Base-by-base conservation (phyloP, 1,140 invertebrate species). In the Protaetia brevitarsis region DNA sequence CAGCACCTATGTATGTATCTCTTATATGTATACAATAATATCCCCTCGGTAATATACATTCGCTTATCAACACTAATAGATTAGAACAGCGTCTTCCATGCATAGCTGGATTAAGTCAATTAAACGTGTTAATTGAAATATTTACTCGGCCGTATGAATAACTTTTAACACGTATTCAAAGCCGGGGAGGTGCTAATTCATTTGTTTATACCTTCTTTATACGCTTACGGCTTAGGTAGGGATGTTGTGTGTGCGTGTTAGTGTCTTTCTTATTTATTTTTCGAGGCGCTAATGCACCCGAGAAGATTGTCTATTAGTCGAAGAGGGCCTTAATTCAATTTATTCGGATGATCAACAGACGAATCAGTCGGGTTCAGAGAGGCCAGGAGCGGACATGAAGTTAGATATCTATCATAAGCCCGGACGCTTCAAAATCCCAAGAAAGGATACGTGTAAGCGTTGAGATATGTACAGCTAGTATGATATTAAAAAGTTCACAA, bases 111-210 rank as follows among this genome's bases (percentile, higher is more conserved):
- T 51, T 51, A 51, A 23, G 19, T 51, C 41, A 23, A 51, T 7
- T 19, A 51, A 21, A 51, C 6, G 6, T 23, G 41, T 23, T 51
- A 51, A 51, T 51, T 51, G 41, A 51, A 51, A 23, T 51, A 51
- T 51, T 51, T 51, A 51, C 41, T 10, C 19, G 26, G 19, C 21
- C 41, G 31, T 23, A 23, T 19, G 41, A 19, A 51, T 51, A 51
- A 51, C 41, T 51, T 51, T 51, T 51, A 51, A 19, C 41, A 51
- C 41, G 41, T 51, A 51, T 51, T 51, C 41, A 51, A 10, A 13
- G 16, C 3, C 16, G 41, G 13, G 26, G 16, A 51, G 41, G 41
- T 51, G 41, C 41, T 51, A 51, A 51, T 51, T 51, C 41, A 23
- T 51, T 23, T 51, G 41, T 51, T 51, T 51, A 23, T 2, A 51